phyloP scores from a whole-genome alignment of 2,113 vertebrate genomes.

The Baryphthengus martii region DNA sequence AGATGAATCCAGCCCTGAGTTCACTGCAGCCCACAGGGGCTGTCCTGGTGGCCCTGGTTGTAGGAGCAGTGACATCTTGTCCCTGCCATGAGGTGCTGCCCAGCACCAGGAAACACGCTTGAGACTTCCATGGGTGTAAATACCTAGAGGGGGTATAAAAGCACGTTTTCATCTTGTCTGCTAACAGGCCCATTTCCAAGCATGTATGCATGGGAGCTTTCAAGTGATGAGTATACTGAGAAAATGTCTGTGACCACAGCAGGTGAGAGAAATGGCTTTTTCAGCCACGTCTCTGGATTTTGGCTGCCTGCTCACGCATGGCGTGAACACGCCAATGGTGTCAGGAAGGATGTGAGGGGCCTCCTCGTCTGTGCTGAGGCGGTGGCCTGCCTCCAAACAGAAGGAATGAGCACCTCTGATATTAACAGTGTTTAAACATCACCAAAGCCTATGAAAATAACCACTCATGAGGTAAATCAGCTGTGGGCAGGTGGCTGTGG shows the following conservation, averaged over 20 bases:
- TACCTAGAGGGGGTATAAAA: background rate
- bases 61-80: background rate
- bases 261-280: background rate
- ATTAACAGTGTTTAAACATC: background rate
- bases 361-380: background rate
- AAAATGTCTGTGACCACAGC: background rate
- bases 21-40: background rate
- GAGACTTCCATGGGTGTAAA: background rate
- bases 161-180: background rate
- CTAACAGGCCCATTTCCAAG: background rate
- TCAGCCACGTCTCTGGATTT: background rate
- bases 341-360: conserved; percentile 14
- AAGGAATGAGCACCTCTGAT: background rate
- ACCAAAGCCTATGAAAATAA: background rate
- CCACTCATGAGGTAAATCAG: background rate
- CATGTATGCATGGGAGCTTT: background rate
- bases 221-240: background rate
- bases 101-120: background rate
- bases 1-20: background rate
- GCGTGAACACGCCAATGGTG: fast-evolving
- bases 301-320: fast-evolving
- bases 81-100: fast-evolving
- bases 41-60: fast-evolving
- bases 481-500: fast-evolving
- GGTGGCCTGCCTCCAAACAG: background rate